A percentile compares a stretch with the other conserved stretches of the same genome.
Evolutionary conservation across 2,888 invertebrate genomes (phyloP).

Genomic region (Periphyllus acericola): DNA sequence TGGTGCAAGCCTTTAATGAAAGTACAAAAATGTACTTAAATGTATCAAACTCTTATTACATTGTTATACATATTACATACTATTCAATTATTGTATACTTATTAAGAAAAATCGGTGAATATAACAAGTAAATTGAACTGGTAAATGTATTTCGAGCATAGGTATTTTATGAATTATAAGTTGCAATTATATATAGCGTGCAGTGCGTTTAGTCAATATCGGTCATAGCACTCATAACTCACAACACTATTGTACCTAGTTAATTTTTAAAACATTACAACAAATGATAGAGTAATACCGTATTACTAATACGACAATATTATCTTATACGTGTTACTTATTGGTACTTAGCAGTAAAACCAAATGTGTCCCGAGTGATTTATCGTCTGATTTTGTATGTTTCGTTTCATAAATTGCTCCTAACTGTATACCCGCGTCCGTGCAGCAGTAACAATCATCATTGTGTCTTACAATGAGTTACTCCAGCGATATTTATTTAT

Average conservation of each 20-base stretch:
- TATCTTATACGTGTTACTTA: neutral
- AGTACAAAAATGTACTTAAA: neutral
- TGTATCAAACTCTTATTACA: neutral
- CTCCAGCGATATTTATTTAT: neutral
- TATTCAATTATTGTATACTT: neutral
- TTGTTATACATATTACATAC: no score
- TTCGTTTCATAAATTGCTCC: conserved; percentile 7
- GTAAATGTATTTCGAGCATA: neutral
- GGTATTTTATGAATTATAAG: neutral
- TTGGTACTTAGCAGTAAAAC: neutral
- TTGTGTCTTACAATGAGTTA: conserved; percentile 12
- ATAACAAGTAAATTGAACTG: neutral
- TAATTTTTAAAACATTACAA: neutral
- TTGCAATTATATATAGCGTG: no score
- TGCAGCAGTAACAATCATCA: neutral
- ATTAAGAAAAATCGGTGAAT: neutral
- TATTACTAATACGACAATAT: neutral
- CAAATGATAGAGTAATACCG: neutral
- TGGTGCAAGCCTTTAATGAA: neutral
- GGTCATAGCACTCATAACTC: no score
- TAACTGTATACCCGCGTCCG: neutral
- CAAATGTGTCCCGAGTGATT: conserved; percentile 1
- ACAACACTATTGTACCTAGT: neutral
- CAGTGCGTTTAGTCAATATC: neutral
- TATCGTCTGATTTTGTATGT: neutral